Conservation (phyloP, 2,888 invertebrate species). For the Morpho deidamia region DNA sequence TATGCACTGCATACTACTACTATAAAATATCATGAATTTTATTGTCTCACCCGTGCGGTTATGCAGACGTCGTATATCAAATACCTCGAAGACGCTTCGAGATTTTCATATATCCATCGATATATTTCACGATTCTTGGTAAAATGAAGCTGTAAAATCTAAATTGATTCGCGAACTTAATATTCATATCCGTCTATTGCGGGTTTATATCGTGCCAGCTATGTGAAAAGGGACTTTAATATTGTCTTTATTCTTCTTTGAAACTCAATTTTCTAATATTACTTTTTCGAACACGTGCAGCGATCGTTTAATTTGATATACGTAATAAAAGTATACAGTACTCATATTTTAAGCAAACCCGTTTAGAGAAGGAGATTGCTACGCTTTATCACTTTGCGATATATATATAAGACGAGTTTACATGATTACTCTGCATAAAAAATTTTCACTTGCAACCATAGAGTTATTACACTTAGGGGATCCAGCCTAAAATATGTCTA, state of each 20-base stretch:
- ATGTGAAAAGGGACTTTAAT: slow-evolving; percentile 8
- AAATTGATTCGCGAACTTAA: slow-evolving; percentile 16
- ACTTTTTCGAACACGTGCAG: slow-evolving; percentile 13
- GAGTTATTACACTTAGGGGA: too few relatives aligned
- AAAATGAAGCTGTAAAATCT: slow-evolving; percentile 17
- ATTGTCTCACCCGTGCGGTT: slow-evolving; percentile 30
- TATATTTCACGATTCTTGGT: slow-evolving; percentile 3
- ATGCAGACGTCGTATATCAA: slow-evolving; percentile 7
- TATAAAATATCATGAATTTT: slow-evolving; percentile 40
- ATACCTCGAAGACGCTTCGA: not conserved
- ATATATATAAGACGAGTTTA: not conserved
- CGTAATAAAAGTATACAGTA: not conserved
- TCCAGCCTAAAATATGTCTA: too few relatives aligned
- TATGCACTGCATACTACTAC: not conserved
- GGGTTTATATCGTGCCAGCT: slow-evolving; percentile 5
- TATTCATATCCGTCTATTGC: slow-evolving; percentile 14
- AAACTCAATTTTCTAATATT: slow-evolving; percentile 19
- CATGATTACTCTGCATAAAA: too few relatives aligned
- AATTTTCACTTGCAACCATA: too few relatives aligned
- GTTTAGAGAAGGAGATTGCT: not conserved
- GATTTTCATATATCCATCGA: slow-evolving; percentile 7
- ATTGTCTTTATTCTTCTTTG: slow-evolving; percentile 9
- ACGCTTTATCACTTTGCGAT: not conserved
- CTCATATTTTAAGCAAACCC: not conserved
- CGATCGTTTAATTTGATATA: slow-evolving; percentile 10